Evolutionary conservation across 2,113 vertebrate species (phyloP), one percentile per base, ranked within the genome.

Genomic region (Cyanoliseus patagonus): DNA sequence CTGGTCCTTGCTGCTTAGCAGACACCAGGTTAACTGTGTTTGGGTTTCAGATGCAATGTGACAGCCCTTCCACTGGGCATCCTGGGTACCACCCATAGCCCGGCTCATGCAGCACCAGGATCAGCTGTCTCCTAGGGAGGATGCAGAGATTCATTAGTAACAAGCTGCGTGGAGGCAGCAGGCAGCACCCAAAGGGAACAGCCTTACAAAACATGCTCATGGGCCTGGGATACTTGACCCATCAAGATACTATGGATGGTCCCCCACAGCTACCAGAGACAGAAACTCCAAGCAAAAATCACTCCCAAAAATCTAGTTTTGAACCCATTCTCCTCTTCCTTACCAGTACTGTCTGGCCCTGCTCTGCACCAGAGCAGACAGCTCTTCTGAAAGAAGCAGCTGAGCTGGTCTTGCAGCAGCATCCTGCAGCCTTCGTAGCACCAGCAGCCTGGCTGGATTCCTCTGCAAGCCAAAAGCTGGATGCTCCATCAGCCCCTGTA

Each of bases 1-100:
- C 24, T 39, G 35, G 35, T 42, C 68, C 64, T 70, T 10, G 2
- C 6, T 2, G 78, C 61, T 63, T 17, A 39, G 30, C 44, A 30
- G 37, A 4, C 59, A 28, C 17, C 3, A 0, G 0, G 1, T 41
- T 37, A 46, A 69, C 18, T 17, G 41, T 6, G 0, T 20, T 64
- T 44, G n/a, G 49, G 42, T 57, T 64, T 70, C 82, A 64, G 63
- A 44, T 1, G 1, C 76, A 47, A 42, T 3, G 1, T 22, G 49
- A 64, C 53, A 46, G 19, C 42, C 49, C 47, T 46, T 64, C 57
- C 49, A 20, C 33, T 1, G 5, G 13, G 14, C 42, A 35, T 17
- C 62, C 62, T 16, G 24, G 28, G 49, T n/a, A 35, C 42, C 27
- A 2, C 42, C 66, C 3, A 4, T 73, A 55, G 57, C 52, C 19